Evolutionary conservation across 2,113 vertebrate genomes (phyloP).

Genomic region (Nerophis ophidion): DNA sequence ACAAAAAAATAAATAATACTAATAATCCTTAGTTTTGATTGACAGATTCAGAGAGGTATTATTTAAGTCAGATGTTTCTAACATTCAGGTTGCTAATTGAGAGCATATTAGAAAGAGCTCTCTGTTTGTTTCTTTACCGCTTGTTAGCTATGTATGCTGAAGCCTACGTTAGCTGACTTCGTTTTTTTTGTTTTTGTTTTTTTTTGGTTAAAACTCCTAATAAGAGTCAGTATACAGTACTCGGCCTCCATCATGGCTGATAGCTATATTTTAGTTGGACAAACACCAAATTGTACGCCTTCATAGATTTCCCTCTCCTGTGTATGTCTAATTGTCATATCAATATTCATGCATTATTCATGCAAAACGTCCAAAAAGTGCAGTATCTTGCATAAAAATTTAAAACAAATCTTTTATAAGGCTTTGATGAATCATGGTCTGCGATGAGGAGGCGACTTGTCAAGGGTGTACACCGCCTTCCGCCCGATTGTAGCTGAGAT

Average conservation of each 20-base stretch:
- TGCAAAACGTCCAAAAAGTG: background rate
- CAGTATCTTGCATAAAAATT: background rate
- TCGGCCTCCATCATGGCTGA: background rate
- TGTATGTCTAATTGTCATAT: background rate
- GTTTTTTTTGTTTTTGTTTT: too few species aligned
- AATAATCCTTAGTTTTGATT: background rate
- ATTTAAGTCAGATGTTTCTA: background rate
- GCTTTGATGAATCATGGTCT: background rate
- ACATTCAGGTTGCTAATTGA: too few species aligned
- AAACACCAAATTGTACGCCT: background rate
- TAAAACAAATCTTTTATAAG: background rate
- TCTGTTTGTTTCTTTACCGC: too few species aligned
- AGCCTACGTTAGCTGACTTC: too few species aligned
- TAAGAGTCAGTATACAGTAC: background rate
- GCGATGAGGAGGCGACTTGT: too few species aligned
- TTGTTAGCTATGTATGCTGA: too few species aligned
- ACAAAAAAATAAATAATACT: too few species aligned
- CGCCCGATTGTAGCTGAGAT: too few species aligned
- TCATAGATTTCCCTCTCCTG: background rate
- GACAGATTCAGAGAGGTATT: background rate
- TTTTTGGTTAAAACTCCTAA: too few species aligned
- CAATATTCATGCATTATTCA: slow-evolving; percentile 3
- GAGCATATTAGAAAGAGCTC: too few species aligned
- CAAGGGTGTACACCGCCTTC: too few species aligned
- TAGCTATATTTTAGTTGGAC: background rate